Base-by-base conservation (phyloP, 1,140 invertebrate genomes). In the Drosophila subpulchrella region DNA sequence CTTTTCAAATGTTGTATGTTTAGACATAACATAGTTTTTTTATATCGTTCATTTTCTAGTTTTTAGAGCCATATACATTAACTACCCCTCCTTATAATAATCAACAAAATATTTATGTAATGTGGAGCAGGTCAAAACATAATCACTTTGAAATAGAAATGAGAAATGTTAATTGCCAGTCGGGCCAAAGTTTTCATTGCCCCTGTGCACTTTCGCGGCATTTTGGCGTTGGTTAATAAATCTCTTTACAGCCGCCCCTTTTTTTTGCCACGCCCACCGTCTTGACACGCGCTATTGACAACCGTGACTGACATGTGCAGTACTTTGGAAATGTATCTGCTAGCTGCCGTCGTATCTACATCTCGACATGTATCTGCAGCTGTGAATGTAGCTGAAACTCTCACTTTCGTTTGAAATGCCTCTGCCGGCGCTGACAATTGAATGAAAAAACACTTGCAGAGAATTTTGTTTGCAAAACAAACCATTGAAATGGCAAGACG, bases 391-490 rank as follows among this genome's bases (percentile, higher is more conserved):
- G 42, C 47, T 57, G 61, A 77, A 80, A 88, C 83, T 88, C 83
- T 88, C 83, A 88, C 83, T 88, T 88, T 88, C 84, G 36, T 88
- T 89, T 66, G 78, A 48, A 70, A 55, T 68, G 73, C 36, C 61
- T 38, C 68, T 54, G 44, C 32, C 20, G 46, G 32, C 72, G 63
- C 71, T 77, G 82, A 73, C 83, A 86, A 88, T 80, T 83, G 80
- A 79, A 63, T 72, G 67, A 73, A 77, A 73, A 77, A 71, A 75
- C 74, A 85, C 78, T 72, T 76, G 53, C 51, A 81, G 71, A 88
- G 84, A 88, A 88, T 88, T 60, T 89, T 88, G 83, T 86, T 86
- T 86, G 83, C 77, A 47, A 78, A 79, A 82, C 75, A 88, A 88
- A 82, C 83, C 81, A 77, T 82, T 79, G 78, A 88, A 79, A 79